These are phyloP conservation scores for Ptilorrhoa leucosticta DNA, from an alignment of 2,113 vertebrate species.

Conservation along the genomic window DNA sequence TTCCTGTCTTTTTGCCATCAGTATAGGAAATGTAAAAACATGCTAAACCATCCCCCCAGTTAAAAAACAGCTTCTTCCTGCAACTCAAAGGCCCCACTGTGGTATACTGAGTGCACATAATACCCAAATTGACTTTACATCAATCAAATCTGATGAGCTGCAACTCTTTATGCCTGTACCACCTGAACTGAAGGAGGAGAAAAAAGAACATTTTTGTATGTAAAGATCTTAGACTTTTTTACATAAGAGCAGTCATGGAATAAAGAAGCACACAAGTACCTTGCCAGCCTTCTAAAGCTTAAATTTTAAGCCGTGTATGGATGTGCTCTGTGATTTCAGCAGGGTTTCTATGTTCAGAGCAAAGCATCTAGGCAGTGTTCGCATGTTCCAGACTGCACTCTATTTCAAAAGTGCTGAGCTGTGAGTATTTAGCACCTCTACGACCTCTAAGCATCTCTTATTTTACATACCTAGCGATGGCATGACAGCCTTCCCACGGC, in stretches of 20 bases:
- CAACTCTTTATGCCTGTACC: background rate
- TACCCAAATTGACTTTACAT: background rate
- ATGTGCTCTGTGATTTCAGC: background rate
- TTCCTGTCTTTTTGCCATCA: background rate
- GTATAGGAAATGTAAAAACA: background rate
- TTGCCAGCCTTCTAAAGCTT: background rate
- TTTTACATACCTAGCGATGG: background rate
- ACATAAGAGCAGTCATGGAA: background rate
- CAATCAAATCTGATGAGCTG: background rate
- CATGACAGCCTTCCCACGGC: background rate
- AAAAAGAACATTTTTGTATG: background rate
- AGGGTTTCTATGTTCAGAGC: background rate
- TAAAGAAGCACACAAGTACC: background rate
- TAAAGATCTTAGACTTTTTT: background rate
- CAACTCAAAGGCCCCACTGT: background rate
- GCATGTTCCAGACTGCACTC: background rate
- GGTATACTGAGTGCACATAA: background rate
- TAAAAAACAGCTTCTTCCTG: background rate
- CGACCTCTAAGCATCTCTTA: background rate
- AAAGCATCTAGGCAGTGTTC: background rate
- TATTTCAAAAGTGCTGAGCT: background rate
- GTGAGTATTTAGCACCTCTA: background rate
- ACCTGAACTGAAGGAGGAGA: background rate
- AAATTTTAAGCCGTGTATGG: background rate
- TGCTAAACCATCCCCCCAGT: rapidly evolving